Evolutionary conservation across 2,797 vertebrate genomes (phyloP).

Genomic region (Eupleurogrammus muticus): DNA sequence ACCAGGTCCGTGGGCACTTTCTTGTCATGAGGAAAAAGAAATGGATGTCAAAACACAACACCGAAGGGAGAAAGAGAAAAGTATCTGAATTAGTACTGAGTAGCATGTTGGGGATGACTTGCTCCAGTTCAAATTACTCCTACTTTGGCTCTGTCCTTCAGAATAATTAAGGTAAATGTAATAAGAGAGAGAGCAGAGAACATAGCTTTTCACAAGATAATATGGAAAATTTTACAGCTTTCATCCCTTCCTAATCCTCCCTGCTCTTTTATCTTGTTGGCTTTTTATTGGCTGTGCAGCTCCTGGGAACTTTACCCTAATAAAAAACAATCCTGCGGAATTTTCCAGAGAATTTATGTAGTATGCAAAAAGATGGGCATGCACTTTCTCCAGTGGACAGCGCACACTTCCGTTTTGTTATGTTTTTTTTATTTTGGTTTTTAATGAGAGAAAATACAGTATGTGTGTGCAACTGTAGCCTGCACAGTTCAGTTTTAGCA

Average conservation of each 20-base stretch:
- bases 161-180: slow-evolving; percentile 82
- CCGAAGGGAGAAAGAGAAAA: slow-evolving; percentile 49
- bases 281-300: slow-evolving; percentile 87
- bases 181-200: slow-evolving; percentile 79
- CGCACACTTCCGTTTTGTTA: slow-evolving; percentile 46
- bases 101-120: slow-evolving; percentile 40
- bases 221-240: slow-evolving; percentile 89
- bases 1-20: slow-evolving; percentile 33
- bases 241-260: slow-evolving; percentile 85
- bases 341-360: slow-evolving; percentile 85
- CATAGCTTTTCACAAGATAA: slow-evolving; percentile 86
- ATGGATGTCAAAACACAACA: slow-evolving; percentile 57
- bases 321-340: slow-evolving; percentile 87
- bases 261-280: slow-evolving; percentile 88
- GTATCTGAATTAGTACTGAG: slow-evolving; percentile 46
- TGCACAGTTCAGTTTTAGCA: slow-evolving; percentile 18
- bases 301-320: slow-evolving; percentile 88
- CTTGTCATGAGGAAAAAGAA: slow-evolving; percentile 50
- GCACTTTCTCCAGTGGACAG: slow-evolving; percentile 63
- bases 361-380: slow-evolving; percentile 71
- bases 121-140: slow-evolving; percentile 69
- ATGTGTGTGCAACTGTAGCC: slow-evolving; percentile 27
- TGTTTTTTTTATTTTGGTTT: no score
- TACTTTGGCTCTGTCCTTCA: slow-evolving; percentile 70
- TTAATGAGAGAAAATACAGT: slow-evolving; percentile 57